Conservation (phyloP, 2,888 invertebrate species). For the Cistogaster globosa region DNA sequence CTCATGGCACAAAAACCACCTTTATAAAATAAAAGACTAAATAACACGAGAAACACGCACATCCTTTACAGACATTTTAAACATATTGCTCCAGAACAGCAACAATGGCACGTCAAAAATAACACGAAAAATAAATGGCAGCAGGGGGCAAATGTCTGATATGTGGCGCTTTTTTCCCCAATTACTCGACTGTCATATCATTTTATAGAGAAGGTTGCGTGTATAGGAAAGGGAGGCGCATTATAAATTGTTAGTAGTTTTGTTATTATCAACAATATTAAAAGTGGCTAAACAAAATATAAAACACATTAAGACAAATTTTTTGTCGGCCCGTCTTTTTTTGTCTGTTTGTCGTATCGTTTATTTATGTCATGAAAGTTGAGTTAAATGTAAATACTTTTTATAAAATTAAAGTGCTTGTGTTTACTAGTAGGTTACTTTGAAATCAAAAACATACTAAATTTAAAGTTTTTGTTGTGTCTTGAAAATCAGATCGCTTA, state of each 20-base stretch:
- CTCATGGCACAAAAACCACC: conserved; percentile 18
- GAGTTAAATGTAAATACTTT: conserved; percentile 18
- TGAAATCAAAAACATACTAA: background rate
- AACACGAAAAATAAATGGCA: conserved; percentile 63
- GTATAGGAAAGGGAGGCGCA: background rate
- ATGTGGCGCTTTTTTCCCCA: conserved; percentile 43
- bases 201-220: conserved; percentile 21
- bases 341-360: background rate
- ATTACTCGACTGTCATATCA: conserved; percentile 15
- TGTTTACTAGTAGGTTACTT: background rate
- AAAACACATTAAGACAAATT: conserved; percentile 38
- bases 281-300: conserved; percentile 9
- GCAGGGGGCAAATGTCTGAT: conserved; percentile 68
- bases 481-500: too few species aligned
- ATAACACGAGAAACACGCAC: conserved; percentile 32
- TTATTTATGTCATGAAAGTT: conserved; percentile 42
- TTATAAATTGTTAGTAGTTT: conserved; percentile 15
- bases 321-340: background rate
- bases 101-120: conserved; percentile 57
- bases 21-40: conserved; percentile 14
- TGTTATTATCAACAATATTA: conserved; percentile 48
- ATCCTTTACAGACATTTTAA: conserved; percentile 57
- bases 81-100: conserved; percentile 57
- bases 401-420: background rate
- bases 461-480: too few species aligned